phyloP scores from a whole-genome alignment of 2,888 invertebrate species.

The Pseudococcus longispinus region DNA sequence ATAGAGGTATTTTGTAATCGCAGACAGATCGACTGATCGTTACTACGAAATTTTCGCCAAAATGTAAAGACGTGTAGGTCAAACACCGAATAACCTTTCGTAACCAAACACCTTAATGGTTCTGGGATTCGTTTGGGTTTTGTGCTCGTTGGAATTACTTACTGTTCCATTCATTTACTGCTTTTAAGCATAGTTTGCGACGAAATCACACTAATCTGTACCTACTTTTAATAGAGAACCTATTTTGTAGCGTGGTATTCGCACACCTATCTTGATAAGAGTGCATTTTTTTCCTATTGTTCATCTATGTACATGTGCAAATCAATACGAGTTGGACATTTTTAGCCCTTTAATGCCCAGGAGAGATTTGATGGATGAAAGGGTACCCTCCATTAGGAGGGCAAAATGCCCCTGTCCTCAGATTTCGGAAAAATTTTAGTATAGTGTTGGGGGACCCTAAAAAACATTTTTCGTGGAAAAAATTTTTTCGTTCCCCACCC shows the following conservation, averaged over 20 bases:
- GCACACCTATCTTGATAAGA: too few relatives aligned
- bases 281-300: too few relatives aligned
- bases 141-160: not conserved
- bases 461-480: too few relatives aligned
- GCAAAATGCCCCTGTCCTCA: too few relatives aligned
- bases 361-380: too few relatives aligned
- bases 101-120: slow-evolving; percentile 8
- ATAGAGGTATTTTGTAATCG: not conserved
- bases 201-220: not conserved
- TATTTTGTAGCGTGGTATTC: not conserved
- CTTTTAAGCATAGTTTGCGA: not conserved
- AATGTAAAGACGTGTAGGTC: not conserved
- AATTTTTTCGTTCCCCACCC: too few relatives aligned
- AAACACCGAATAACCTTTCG: not conserved
- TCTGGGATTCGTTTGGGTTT: not conserved
- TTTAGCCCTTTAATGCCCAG: too few relatives aligned
- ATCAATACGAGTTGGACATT: too few relatives aligned
- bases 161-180: not conserved
- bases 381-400: too few relatives aligned
- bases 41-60: not conserved
- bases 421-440: too few relatives aligned
- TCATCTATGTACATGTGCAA: too few relatives aligned
- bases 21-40: not conserved
- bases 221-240: not conserved
- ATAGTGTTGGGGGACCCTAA: too few relatives aligned